Evolutionary conservation across 2,797 vertebrate genomes (phyloP).

Genomic region (Halcyon smyrnensis): DNA sequence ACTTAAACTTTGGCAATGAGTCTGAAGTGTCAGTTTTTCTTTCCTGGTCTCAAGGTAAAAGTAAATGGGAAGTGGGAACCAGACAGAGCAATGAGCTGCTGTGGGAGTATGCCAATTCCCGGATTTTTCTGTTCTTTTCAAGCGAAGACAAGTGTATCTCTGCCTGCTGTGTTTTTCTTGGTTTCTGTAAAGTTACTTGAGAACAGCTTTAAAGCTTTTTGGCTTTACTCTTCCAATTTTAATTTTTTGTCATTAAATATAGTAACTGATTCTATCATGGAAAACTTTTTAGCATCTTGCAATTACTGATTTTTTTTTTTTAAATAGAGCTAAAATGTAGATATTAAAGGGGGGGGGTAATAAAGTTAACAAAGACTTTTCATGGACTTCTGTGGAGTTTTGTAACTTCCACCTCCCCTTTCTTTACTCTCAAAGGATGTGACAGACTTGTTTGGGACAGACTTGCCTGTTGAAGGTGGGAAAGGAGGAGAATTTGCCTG

Average conservation of each 20-base stretch:
- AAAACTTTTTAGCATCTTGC: not conserved
- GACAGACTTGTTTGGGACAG: slow-evolving; percentile 95
- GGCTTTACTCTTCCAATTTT: not conserved
- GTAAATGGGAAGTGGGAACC: not conserved
- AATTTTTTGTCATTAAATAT: not conserved
- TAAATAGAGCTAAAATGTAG: not conserved
- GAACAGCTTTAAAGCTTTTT: not conserved
- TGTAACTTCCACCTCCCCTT: not conserved
- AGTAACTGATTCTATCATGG: not conserved
- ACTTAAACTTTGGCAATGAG: not conserved
- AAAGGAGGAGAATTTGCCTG: slow-evolving; percentile 97
- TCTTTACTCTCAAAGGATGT: slow-evolving; percentile 84
- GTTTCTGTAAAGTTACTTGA: not conserved
- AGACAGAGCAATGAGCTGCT: not conserved
- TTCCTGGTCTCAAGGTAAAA: not conserved
- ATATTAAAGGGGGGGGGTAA: not conserved
- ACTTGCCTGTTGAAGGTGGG: slow-evolving; percentile 97
- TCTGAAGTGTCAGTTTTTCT: not conserved
- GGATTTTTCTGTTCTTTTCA: not conserved
- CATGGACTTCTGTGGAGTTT: not conserved
- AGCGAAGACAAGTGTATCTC: not conserved
- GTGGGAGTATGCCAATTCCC: not conserved
- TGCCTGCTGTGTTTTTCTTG: not conserved
- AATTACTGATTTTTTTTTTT: not conserved
- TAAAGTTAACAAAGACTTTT: not conserved